Evolutionary conservation across 2,888 invertebrate species (phyloP), one percentile per base, ranked within the genome.

Genomic region (Microplitis deprimator): DNA sequence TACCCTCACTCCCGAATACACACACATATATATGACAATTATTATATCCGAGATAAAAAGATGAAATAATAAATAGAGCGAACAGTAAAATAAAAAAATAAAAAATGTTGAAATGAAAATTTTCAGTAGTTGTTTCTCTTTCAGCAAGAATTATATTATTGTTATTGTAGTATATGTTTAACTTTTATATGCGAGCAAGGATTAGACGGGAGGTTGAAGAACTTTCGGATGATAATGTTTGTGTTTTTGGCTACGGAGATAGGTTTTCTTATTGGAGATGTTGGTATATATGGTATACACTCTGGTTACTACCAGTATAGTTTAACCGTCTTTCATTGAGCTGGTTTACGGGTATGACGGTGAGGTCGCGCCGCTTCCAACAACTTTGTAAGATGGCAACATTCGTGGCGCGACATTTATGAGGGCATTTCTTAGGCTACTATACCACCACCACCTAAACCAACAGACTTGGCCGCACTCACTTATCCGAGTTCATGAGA

Each of bases 321-420:
- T 50, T 50, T 50, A 82, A 68, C 68, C 50, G 50, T 72, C 76
- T 72, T 72, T 76, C 76, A 72, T 72, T 76, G 76, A 77, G 68
- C 73, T 77, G 73, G 68, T 77, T 77, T 77, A 77, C 68, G 68
- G 61, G 61, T 50, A 50, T 50, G 13, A 62, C 40, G 40, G 8
- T 62, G 50, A 68, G 81, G 81, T 82, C 81, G 80, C 81, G 81
- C 79, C 79, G 77, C 77, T 79, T 79, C 80, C 71, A 77, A 75
- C 71, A 50, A 50, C 13, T 75, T 74, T 71, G 75, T 76, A 79
- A 50, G 77, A 81, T 81, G 79, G 77, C 80, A 78, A 85, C 83
- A 81, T 83, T 85, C 82, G 83, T 81, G 83, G 81, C 81, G 80
- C 82, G 85, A 84, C 84, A 81, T 85, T 85, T 85, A 85, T 83